Base-by-base conservation (phyloP, 1,140 invertebrate species). In the Microplitis mediator region DNA sequence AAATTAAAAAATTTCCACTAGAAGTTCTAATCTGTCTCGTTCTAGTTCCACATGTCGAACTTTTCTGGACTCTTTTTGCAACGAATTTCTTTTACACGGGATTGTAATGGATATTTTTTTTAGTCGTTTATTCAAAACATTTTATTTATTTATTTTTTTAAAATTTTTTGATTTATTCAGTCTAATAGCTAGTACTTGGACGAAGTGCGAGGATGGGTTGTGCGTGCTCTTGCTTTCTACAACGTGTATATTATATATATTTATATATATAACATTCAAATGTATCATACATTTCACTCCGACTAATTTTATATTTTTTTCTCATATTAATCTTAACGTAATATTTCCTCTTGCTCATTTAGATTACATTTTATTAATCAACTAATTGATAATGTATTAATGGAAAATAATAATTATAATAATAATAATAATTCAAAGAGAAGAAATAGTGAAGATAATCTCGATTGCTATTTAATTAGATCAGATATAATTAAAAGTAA, bases 161-260 rank as follows among this genome's bases (percentile, higher is more conserved):
- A 76, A 80, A 79, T 50, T 54, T 54, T 54, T 16, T 14, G 16
- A 54, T n/a, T 54, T 11, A 54, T 71, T 84, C 78, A 75, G 77
- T 80, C 77, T 83, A 83, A 77, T 66, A 82, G 76, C 81, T 84
- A 82, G 67, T 82, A 82, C 81, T 82, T 83, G 82, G 82, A 83
- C 81, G 78, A 82, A 83, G 80, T 83, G 80, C 82, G 74, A 82
- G 81, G 82, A 83, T 83, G 80, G 80, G 79, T 81, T 78, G 81
- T 82, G 79, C 77, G 81, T 82, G 80, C 79, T 78, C 80, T 80
- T 71, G 78, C 76, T 77, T 70, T 77, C 77, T 76, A 77, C 69
- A 71, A 69, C 60, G 34, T 51, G 72, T 65, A 71, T 23, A 23
- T 23, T 23, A 23, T 23, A 23, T 23, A 23, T 23, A 23, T 23